A percentile compares a stretch with the other conserved stretches of the same genome.
Conservation (phyloP, 2,113 vertebrate genomes). For the Benitochromis conjunctus region DNA sequence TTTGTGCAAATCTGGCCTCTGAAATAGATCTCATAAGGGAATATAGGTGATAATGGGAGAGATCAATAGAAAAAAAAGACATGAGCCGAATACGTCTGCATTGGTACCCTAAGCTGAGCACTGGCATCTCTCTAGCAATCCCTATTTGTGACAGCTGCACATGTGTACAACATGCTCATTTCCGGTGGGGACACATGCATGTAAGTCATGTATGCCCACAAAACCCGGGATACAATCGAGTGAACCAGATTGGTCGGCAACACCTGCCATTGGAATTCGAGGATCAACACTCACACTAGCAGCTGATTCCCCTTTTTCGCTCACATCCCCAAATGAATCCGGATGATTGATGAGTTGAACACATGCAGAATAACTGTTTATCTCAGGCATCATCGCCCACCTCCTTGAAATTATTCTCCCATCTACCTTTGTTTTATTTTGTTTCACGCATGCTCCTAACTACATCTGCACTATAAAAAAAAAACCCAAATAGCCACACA, state of each 20-base stretch:
- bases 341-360: constrained; percentile 50
- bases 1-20: constrained; percentile 25
- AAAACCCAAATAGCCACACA: constrained; percentile 25
- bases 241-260: constrained; percentile 26
- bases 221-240: constrained; percentile 34
- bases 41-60: constrained; percentile 23
- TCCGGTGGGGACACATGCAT: constrained; percentile 31
- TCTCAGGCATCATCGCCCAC: constrained; percentile 15
- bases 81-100: neutral
- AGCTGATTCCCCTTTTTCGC: constrained; percentile 35
- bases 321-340: constrained; percentile 22
- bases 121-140: constrained; percentile 18
- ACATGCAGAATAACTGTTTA: constrained; percentile 46
- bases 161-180: constrained; percentile 39
- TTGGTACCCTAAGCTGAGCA: neutral
- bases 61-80: constrained; percentile 4
- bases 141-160: constrained; percentile 44
- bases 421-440: constrained; percentile 26
- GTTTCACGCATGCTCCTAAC: neutral
- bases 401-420: constrained; percentile 1
- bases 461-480: neutral
- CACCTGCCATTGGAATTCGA: constrained; percentile 61
- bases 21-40: constrained; percentile 8
- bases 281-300: constrained; percentile 32
- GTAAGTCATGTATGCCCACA: constrained; percentile 23